Evolutionary conservation across 1,140 invertebrate species (phyloP), one percentile per base, ranked within the genome.

Genomic region (Phenacoccus solenopsis): DNA sequence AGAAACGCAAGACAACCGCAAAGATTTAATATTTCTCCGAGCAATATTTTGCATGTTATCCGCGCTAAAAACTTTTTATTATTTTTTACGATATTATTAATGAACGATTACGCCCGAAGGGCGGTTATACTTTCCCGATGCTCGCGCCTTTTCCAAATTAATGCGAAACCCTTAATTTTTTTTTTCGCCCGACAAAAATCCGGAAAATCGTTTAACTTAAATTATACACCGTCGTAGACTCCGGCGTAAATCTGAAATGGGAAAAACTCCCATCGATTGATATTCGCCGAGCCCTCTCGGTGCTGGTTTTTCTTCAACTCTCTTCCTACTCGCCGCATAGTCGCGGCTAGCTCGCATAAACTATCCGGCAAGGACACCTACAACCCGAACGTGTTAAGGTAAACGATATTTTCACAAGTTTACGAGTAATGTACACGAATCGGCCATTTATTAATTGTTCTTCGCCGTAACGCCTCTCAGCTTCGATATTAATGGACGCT

Each of bases 1-100:
- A 74, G 74, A 74, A 76, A 64, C 57, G n/a, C 22, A 57, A 30
- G 25, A 64, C 32, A 38, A 64, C 59, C 59, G 59, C 59, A 64
- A 64, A 64, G 59, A 64, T 64, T 64, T 64, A 64, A 64, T 64
- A 64, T 64, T 64, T 64, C 59, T 22, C 59, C 20, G 25, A 64
- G 59, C 59, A 22, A 64, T 64, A 64, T 64, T 25, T 64, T 64
- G 59, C 59, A 64, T 64, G 59, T 64, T 64, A 64, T 64, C 25
- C 59, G 59, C 22, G 59, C 22, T 64, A 64, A 64, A 64, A 64
- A 64, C 22, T 64, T 64, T 64, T 64, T 64, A 64, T 64, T 64
- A 64, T 64, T 64, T 64, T 64, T 64, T 64, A 64, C 59, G 59
- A 64, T 64, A 64, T 64, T 64, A 64, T 64, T 64, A 64, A 64